Evolutionary conservation across 2,888 invertebrate genomes (phyloP).

Genomic region (Silvanus unidentatus): DNA sequence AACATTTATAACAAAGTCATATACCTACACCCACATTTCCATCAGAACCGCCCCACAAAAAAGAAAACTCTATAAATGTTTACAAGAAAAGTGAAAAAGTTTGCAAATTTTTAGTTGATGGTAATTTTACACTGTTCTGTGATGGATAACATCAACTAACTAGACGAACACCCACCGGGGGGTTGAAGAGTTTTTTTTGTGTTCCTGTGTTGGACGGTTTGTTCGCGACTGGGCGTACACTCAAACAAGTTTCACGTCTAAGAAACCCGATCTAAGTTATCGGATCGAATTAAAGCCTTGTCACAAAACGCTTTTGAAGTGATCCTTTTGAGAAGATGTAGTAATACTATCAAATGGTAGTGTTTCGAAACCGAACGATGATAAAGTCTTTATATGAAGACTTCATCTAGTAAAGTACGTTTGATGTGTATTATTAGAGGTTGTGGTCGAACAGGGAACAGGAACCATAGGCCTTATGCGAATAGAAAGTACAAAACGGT

Average conservation of each 20-base stretch:
- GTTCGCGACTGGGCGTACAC: not conserved
- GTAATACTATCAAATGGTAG: constrained; percentile 29
- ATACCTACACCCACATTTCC: no score
- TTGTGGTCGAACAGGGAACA: constrained; percentile 15
- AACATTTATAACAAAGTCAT: constrained; percentile 5
- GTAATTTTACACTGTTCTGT: no score
- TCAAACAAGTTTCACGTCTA: constrained; percentile 23
- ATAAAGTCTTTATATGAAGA: constrained; percentile 28
- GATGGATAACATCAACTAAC: no score
- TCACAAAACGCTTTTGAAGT: constrained; percentile 31
- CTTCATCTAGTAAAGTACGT: constrained; percentile 24
- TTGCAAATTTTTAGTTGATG: no score
- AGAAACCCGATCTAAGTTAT: constrained; percentile 29
- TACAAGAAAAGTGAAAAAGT: no score
- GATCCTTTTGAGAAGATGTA: constrained; percentile 27
- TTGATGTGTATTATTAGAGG: constrained; percentile 11
- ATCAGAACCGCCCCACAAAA: no score
- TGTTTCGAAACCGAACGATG: constrained; percentile 27
- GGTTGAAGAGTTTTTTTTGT: no score
- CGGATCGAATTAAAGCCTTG: constrained; percentile 31
- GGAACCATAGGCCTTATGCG: constrained; percentile 5
- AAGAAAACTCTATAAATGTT: no score
- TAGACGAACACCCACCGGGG: no score
- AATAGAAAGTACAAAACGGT: constrained; percentile 1
- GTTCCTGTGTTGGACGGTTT: not conserved